Evolutionary conservation across 2,113 vertebrate genomes (phyloP), one percentile per base, ranked within the genome.

Genomic region (Glaucomys volans): DNA sequence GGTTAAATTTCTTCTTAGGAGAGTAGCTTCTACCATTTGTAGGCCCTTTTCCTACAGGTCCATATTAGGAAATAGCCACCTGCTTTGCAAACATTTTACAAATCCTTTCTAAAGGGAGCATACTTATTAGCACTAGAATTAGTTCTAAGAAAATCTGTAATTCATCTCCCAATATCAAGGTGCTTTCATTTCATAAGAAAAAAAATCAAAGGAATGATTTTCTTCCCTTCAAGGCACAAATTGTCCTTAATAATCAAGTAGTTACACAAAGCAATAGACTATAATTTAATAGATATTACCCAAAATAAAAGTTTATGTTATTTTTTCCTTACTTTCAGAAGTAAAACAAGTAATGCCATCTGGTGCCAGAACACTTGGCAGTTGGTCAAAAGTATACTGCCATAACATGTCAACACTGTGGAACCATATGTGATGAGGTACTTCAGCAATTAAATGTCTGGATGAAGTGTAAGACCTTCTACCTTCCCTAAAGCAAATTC

Each of bases 191-290:
- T 95, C 16, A 87, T 37, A 77, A 50, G n/a, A 40, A 40, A 64
- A 91, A 62, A 59, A 57, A 77, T 59, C 87, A 84, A 90, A 91
- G 35, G 13, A 97, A 93, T 90, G 90, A 69, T 80, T 79, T 93
- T 90, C 35, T 93, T 96, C 95, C 71, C 54, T 95, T 84, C 50
- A 95, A 95, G 64, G 69, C 35, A 82, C 30, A 91, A 57, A 69
- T 76, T 13, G 14, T 52, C 62, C 86, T 93, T 94, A 94, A 75
- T 79, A 91, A 87, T 92, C 44, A 93, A 42, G 74, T 87, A 93
- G 40, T 22, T 87, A 52, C n/a, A 81, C 17, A 95, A 91, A 95
- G 66, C 14, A 72, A 30, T 89, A 9, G 30, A 82, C 12, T 87
- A 4, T 76, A 79, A 91, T 82, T 96, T 92, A 91, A 93, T 75